These are phyloP conservation scores for Parauchenoglanis punctatus DNA, from an alignment of 2,797 vertebrate species.

Conservation along the genomic window DNA sequence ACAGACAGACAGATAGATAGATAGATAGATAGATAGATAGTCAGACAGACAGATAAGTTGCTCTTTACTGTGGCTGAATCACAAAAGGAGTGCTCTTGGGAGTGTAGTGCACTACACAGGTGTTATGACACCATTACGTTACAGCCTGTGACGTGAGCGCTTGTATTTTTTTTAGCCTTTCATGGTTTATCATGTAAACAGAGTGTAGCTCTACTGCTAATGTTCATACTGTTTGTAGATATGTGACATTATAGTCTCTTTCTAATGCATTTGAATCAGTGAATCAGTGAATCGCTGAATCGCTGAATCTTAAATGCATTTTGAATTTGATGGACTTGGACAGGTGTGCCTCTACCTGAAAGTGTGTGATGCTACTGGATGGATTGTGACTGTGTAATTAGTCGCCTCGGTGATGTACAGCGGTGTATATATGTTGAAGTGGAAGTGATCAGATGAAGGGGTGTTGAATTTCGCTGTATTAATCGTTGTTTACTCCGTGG, in stretches of 20 bases:
- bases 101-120: background rate
- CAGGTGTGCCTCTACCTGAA: background rate
- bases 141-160: background rate
- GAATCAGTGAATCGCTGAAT: background rate
- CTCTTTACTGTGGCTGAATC: background rate
- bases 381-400: background rate
- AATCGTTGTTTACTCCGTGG: slow-evolving; percentile 8
- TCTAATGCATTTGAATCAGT: background rate
- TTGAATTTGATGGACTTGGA: background rate
- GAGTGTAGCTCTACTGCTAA: background rate
- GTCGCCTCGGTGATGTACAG: background rate
- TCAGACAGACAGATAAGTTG: background rate
- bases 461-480: background rate
- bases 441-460: slow-evolving; percentile 5
- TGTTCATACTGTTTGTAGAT: background rate
- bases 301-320: background rate
- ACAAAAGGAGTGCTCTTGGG: background rate
- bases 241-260: background rate
- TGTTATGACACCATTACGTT: background rate
- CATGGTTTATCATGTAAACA: background rate
- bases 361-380: background rate
- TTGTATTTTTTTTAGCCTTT: background rate
- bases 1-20: too few species aligned
- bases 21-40: background rate
- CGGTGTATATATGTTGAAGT: background rate